phyloP scores from a whole-genome alignment of 2,888 invertebrate genomes.

The Linnaemya tessellans region DNA sequence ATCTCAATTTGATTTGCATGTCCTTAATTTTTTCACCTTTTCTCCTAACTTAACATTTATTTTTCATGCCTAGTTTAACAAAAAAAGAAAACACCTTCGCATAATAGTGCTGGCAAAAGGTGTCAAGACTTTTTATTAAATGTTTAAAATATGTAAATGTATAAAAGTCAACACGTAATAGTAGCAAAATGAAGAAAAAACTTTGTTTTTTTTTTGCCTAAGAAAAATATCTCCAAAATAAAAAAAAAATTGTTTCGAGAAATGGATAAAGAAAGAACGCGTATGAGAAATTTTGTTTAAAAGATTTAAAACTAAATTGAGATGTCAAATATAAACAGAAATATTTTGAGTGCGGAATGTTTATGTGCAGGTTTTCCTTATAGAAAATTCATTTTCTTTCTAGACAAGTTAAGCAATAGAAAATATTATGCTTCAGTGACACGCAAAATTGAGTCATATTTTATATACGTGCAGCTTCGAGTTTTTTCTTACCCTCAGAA shows the following conservation, averaged over 20 bases:
- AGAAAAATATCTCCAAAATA: neutral
- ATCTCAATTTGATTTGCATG: slow-evolving; percentile 69
- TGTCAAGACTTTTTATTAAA: slow-evolving; percentile 50
- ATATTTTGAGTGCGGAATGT: too few relatives aligned
- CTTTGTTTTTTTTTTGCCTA: neutral
- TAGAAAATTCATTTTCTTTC: too few relatives aligned
- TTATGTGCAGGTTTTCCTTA: too few relatives aligned
- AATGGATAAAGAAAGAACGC: neutral
- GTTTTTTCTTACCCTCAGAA: too few relatives aligned
- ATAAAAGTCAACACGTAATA: slow-evolving; percentile 60
- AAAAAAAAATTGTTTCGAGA: neutral
- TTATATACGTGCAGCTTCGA: too few relatives aligned
- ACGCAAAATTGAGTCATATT: too few relatives aligned
- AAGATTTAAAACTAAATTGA: neutral
- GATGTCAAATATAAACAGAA: neutral
- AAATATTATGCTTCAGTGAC: too few relatives aligned
- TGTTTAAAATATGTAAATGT: slow-evolving; percentile 67
- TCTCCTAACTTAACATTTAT: neutral
- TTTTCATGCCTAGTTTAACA: slow-evolving; percentile 29
- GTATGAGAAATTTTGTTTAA: neutral
- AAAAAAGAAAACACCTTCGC: slow-evolving; percentile 12
- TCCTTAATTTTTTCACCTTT: slow-evolving; percentile 60
- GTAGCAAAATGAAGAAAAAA: slow-evolving; percentile 5
- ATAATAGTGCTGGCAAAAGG: slow-evolving; percentile 19
- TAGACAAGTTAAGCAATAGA: too few relatives aligned